A percentile compares a stretch with the other conserved stretches of the same genome.
Conservation (phyloP, 1,140 invertebrate species). For the Drosophila subobscura region DNA sequence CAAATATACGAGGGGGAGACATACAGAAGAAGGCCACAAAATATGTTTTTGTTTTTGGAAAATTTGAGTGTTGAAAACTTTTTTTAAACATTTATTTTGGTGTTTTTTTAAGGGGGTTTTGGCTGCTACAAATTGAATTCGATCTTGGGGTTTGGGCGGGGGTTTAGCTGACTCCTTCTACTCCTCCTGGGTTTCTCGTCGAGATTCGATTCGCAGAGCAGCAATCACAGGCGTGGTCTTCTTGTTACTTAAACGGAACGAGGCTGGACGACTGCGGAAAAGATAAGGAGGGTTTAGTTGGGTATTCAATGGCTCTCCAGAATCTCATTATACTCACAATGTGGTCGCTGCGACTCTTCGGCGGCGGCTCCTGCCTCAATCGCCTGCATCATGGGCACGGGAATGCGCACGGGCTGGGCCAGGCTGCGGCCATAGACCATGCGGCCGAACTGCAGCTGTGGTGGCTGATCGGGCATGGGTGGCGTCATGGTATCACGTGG, state of each 20-base stretch:
- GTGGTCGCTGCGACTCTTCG: conserved; percentile 85
- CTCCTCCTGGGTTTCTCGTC: conserved; percentile 35
- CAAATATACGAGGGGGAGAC: conserved; percentile 29
- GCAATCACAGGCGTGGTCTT: conserved; percentile 87
- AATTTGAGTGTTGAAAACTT: background rate
- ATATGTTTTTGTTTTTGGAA: background rate
- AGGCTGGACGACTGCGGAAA: conserved; percentile 86
- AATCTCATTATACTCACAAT: conserved; percentile 84
- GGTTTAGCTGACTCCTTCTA: conserved; percentile 40
- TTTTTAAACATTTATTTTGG: conserved; percentile 43
- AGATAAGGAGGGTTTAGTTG: background rate
- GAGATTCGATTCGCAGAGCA: conserved; percentile 77
- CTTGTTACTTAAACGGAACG: conserved; percentile 85
- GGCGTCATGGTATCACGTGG: conserved; percentile 83
- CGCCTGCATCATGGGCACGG: conserved; percentile 85
- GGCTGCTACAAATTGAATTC: conserved; percentile 67
- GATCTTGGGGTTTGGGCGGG: conserved; percentile 25
- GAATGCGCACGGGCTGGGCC: conserved; percentile 84
- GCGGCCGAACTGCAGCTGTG: conserved; percentile 83
- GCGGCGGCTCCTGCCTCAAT: conserved; percentile 64
- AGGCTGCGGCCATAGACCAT: conserved; percentile 84
- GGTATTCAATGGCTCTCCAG: no score
- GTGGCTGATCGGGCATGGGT: conserved; percentile 79
- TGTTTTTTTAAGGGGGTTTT: conserved; percentile 27
- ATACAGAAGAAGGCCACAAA: conserved; percentile 28